Percentiles rank a stretch among this genome's conserved stretches.
These are phyloP conservation scores for Leptodactylus fuscus DNA, from an alignment of 2,113 vertebrate genomes.

Conservation along the genomic window DNA sequence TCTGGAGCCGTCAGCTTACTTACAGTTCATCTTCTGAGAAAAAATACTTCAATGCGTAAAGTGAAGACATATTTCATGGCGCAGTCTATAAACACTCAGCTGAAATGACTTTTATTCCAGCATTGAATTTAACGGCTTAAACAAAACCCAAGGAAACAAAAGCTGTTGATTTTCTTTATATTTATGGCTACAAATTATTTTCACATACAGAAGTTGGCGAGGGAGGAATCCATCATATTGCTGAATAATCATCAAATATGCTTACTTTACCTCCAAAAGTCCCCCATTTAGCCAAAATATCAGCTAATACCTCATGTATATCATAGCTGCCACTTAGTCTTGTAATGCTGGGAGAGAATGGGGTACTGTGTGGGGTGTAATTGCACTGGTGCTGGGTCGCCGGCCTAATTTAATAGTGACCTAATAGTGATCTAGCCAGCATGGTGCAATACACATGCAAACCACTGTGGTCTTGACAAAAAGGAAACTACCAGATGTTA, in stretches of 20 bases:
- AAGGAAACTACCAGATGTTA: no score
- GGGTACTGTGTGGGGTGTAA: no score
- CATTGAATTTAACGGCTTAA: background rate
- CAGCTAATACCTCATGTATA: no score
- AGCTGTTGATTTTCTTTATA: background rate
- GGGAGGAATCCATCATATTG: background rate
- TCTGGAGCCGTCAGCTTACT: background rate
- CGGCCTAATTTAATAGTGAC: no score
- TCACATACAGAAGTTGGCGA: background rate
- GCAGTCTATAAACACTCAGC: background rate
- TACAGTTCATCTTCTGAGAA: background rate
- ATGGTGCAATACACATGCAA: no score
- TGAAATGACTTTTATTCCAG: background rate
- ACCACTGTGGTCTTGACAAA: no score
- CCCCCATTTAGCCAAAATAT: no score
- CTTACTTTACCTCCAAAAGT: background rate
- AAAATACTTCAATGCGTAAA: background rate
- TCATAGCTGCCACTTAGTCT: no score
- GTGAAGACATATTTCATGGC: slow-evolving; percentile 3
- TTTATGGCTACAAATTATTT: background rate
- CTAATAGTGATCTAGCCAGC: no score
- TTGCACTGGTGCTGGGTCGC: no score
- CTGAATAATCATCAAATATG: background rate
- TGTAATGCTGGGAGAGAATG: no score
- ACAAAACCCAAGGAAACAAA: background rate